Percentiles rank a stretch among this genome's conserved stretches.
phyloP scores from a whole-genome alignment of 2,797 vertebrate genomes.

The Heteromormyrus szaboi region DNA sequence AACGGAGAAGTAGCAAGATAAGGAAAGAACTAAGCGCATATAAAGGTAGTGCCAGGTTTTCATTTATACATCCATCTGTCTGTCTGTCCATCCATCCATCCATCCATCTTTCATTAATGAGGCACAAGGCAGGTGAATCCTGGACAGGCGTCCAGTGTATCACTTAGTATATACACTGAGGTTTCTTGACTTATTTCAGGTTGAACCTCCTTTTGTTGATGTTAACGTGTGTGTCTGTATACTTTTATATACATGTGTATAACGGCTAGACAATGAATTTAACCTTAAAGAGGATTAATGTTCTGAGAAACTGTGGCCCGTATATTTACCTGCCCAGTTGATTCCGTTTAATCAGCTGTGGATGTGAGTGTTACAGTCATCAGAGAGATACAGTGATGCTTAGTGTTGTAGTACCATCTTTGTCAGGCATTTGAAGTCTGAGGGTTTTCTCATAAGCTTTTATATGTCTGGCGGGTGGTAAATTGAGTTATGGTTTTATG shows the following conservation, averaged over 20 bases:
- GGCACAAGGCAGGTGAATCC: background rate
- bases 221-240: background rate
- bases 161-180: background rate
- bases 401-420: background rate
- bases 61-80: background rate
- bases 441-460: background rate
- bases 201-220: background rate
- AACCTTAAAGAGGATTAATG: background rate
- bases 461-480: background rate
- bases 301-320: background rate
- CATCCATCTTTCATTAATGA: background rate
- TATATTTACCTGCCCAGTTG: background rate
- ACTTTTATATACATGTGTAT: background rate
- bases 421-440: background rate
- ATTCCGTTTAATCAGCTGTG: background rate
- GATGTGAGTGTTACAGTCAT: background rate
- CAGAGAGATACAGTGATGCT: background rate
- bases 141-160: background rate
- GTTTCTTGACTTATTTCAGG: background rate
- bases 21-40: background rate
- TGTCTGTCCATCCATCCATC: background rate
- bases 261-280: background rate
- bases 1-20: background rate
- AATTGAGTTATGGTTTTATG: slow-evolving; percentile 46
- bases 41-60: background rate